These are phyloP conservation scores for Diplazon laetatorius DNA, from an alignment of 2,888 invertebrate species.

Conservation along the genomic window DNA sequence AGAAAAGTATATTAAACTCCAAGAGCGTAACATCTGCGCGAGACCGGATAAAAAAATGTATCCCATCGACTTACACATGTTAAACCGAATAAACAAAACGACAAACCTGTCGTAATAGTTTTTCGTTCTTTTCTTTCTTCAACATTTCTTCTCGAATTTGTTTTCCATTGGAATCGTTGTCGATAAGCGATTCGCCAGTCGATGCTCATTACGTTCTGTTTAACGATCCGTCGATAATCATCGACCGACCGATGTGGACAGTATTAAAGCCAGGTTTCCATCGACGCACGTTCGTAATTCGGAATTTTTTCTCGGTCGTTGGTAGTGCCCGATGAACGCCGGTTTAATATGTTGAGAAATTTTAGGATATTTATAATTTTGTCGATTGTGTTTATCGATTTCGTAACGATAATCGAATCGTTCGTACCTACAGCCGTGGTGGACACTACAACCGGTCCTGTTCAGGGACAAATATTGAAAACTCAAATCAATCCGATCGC, in stretches of 20 bases:
- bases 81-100: too few species aligned
- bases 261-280: neutral
- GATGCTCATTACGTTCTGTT: neutral
- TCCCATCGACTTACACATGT: too few species aligned
- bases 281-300: neutral
- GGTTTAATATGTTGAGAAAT: neutral
- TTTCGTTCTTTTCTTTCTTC: neutral
- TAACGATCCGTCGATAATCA: slow-evolving; percentile 1
- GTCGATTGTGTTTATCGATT: neutral
- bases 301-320: too few species aligned
- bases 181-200: neutral
- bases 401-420: neutral
- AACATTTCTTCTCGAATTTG: too few species aligned
- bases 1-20: too few species aligned
- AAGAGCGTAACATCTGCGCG: too few species aligned
- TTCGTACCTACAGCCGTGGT: slow-evolving; percentile 2
- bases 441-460: slow-evolving; percentile 32
- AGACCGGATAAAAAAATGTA: neutral
- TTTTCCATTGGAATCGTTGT: neutral
- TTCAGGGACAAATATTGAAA: slow-evolving; percentile 30
- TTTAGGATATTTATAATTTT: neutral
- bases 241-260: neutral
- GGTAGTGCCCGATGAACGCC: neutral
- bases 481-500: too few species aligned
- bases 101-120: too few species aligned